Conservation (phyloP, 2,113 vertebrate genomes). For the Casuarius casuarius region DNA sequence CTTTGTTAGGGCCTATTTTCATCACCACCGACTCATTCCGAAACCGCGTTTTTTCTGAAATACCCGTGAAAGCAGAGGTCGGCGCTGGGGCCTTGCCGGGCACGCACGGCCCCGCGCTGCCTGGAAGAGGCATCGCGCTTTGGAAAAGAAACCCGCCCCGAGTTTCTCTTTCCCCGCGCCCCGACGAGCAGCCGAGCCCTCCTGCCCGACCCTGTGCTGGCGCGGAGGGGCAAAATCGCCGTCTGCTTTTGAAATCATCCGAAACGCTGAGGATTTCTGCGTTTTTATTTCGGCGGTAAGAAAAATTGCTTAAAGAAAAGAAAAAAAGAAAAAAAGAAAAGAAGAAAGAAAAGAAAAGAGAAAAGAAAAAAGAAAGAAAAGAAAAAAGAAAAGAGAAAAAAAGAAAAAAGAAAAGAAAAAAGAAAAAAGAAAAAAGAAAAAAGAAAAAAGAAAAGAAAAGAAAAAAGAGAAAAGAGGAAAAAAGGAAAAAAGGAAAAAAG, state of each 20-base stretch:
- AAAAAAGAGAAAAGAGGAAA: background rate
- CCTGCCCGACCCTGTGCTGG: background rate
- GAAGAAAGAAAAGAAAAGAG: too few relatives aligned
- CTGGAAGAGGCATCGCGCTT: background rate
- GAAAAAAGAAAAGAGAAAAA: background rate
- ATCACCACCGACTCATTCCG: slow-evolving; percentile 45
- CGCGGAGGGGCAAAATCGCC: background rate
- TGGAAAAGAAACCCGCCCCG: background rate
- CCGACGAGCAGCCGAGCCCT: background rate
- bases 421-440: background rate
- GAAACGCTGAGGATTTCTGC: background rate
- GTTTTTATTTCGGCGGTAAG: background rate
- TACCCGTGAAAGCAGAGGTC: background rate
- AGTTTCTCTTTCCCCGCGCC: slow-evolving; percentile 29
- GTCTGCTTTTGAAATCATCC: background rate
- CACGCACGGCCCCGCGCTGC: background rate
- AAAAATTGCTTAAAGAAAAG: background rate
- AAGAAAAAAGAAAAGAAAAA: too few relatives aligned
- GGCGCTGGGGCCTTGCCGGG: background rate
- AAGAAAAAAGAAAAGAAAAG: too few relatives aligned
- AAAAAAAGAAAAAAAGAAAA: background rate
- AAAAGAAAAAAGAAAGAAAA: too few relatives aligned
- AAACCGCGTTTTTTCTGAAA: slow-evolving; percentile 1
- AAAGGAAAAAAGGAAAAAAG: too few relatives aligned
- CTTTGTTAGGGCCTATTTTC: slow-evolving; percentile 46